phyloP scores from a whole-genome alignment of 2,113 vertebrate species.

The Camelus bactrianus region DNA sequence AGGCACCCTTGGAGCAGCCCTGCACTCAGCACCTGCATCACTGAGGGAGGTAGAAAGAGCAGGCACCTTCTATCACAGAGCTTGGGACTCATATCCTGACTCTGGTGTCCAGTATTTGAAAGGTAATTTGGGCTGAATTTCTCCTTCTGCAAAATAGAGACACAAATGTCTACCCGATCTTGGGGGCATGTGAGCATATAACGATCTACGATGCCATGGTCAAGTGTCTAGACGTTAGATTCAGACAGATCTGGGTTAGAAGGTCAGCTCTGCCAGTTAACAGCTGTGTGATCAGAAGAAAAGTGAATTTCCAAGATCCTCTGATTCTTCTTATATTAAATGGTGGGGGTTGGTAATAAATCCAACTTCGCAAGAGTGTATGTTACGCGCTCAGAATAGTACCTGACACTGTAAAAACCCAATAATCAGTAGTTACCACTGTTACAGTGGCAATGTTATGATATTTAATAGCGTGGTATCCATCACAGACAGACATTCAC shows the following conservation, averaged over 20 bases:
- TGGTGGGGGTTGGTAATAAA: background rate
- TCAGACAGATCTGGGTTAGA: background rate
- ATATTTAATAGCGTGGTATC: background rate
- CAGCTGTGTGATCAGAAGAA: background rate
- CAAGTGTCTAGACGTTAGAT: background rate
- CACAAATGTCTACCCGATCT: too few relatives aligned
- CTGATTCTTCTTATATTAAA: background rate
- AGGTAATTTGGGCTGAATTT: background rate
- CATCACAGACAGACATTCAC: background rate
- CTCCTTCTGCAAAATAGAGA: background rate
- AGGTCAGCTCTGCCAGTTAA: background rate
- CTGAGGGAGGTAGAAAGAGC: background rate
- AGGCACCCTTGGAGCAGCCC: accelerated
- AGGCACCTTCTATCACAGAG: background rate
- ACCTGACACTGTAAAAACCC: background rate
- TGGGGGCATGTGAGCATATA: background rate
- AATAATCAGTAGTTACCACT: background rate
- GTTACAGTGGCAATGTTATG: background rate
- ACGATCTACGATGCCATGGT: background rate
- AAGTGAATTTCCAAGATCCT: background rate
- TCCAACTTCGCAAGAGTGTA: background rate
- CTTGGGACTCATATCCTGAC: background rate
- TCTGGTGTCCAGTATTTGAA: background rate
- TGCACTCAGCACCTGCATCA: too few relatives aligned
- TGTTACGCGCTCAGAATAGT: background rate